Evolutionary conservation across 2,113 vertebrate genomes (phyloP).

Genomic region (Naja naja): DNA sequence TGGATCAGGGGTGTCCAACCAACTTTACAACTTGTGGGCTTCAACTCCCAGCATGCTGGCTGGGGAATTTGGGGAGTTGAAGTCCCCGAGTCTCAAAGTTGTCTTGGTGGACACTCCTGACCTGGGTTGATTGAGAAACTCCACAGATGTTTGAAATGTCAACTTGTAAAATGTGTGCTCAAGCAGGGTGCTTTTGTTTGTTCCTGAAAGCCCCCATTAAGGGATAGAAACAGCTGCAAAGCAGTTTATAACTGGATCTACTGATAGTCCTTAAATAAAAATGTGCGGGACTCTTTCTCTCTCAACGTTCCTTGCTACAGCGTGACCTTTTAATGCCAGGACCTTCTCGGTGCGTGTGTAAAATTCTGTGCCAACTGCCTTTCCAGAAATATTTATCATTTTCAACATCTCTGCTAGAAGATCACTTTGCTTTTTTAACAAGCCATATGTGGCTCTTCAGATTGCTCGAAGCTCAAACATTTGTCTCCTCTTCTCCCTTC

Average conservation of each 20-base stretch:
- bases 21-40: background rate
- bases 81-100: background rate
- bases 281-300: no score
- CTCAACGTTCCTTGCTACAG: background rate
- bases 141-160: background rate
- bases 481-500: background rate
- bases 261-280: background rate
- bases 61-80: background rate
- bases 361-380: constrained; percentile 11
- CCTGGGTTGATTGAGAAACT: background rate
- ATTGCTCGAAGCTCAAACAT: background rate
- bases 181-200: no score
- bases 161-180: no score
- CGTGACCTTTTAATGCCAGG: background rate
- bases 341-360: background rate
- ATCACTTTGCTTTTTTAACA: background rate
- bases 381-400: constrained; percentile 3
- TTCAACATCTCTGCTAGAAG: background rate
- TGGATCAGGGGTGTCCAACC: background rate
- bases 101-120: background rate
- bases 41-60: no score
- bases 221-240: background rate
- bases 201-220: background rate
- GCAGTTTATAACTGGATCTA: background rate
- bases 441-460: background rate